Base-by-base conservation (phyloP, 1,140 invertebrate species). In the Olivierus martensii region DNA sequence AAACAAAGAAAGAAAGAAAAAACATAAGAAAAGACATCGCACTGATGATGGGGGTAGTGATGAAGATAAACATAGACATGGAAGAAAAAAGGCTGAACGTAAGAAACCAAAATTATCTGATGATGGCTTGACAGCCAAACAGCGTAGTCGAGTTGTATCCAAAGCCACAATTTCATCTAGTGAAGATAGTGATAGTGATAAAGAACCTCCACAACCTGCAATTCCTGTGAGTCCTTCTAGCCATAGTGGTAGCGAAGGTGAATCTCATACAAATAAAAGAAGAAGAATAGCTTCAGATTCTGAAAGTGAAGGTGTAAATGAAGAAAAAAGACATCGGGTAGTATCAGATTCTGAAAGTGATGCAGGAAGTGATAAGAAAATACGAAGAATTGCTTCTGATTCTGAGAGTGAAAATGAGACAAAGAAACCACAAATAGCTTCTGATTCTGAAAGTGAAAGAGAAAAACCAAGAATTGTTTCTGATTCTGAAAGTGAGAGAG, bases 131-230 rank as follows among this genome's bases (percentile, higher is more conserved):
- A 77, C 80, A 42, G 75, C 80, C 4, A 91, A 89, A 70, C 86
- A 90, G 64, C 83, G 87, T 45, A 75, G 81, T 17, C 83, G 87
- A 65, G 83, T 95, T 62, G 81, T 93, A 0, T 95, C 91, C 0
- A 96, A 95, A 69, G 91, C 87, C 56, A 91, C 87, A 0, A 94
- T 96, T 52, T 95, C 91, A 0, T 92, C 89, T 0, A 90, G 85
- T 61, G 89, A 93, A 63, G 73, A 69, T 4, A 89, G 86, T 0
- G 87, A 90, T 19, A 69, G 67, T 61, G 73, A 76, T 39, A 71
- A 73, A 52, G 75, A 76, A 55, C 75, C 75, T 14, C n/a, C 35
- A 19, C 10, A 35, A n/a, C 5, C 17, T 17, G 14, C 3, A 38
- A 34, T 49, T 17, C 14, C 38, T 61, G 59, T 44, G 51, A 41